Evolutionary conservation across 2,888 invertebrate species (phyloP).

Genomic region (Augiades crinisus): DNA sequence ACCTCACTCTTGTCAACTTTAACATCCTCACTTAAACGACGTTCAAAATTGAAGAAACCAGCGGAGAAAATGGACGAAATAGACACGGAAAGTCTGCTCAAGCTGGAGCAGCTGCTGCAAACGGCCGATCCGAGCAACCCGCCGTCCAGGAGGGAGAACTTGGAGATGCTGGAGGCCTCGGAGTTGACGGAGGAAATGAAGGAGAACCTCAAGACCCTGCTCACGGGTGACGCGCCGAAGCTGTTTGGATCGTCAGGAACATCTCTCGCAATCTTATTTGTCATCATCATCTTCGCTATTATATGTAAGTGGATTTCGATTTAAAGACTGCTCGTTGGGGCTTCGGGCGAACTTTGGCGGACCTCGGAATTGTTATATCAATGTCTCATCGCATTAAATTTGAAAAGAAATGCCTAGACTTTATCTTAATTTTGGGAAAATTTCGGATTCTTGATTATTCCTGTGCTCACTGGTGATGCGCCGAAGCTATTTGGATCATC

Average conservation of each 20-base stretch:
- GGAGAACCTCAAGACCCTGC: slow-evolving; percentile 75
- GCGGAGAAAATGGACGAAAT: slow-evolving; percentile 39
- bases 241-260: slow-evolving; percentile 54
- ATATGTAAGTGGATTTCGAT: slow-evolving; percentile 56
- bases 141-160: slow-evolving; percentile 79
- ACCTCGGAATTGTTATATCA: no score
- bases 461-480: slow-evolving; percentile 70
- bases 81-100: slow-evolving; percentile 38
- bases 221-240: slow-evolving; percentile 68
- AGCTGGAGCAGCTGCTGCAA: slow-evolving; percentile 52
- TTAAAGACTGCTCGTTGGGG: no score
- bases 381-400: no score
- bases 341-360: no score
- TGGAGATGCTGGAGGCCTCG: slow-evolving; percentile 81
- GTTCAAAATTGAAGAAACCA: not conserved
- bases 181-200: slow-evolving; percentile 55
- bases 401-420: no score
- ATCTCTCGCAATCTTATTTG: slow-evolving; percentile 51
- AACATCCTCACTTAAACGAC: not conserved
- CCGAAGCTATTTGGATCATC: slow-evolving; percentile 56
- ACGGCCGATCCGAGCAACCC: slow-evolving; percentile 54
- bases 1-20: no score
- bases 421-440: no score
- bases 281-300: slow-evolving; percentile 52
- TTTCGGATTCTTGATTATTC: no score